A percentile compares a stretch with the other conserved stretches of the same genome.
Conservation (phyloP, 1,140 invertebrate genomes). For the Theocolax elegans region DNA sequence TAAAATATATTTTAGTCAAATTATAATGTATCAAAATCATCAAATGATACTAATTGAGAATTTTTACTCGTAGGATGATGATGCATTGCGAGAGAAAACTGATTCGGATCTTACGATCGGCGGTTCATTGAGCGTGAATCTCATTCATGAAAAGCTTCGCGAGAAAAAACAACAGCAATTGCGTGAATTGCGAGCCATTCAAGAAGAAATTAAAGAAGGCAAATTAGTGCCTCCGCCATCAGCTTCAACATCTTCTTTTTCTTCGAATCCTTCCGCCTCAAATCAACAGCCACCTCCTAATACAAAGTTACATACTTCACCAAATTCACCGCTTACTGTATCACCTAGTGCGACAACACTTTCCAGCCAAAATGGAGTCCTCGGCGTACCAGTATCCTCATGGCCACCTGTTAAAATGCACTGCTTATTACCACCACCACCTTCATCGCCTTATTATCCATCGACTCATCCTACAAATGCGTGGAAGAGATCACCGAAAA, state of each 20-base stretch:
- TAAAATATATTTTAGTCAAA: too few relatives aligned
- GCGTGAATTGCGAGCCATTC: conserved; percentile 83
- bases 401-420: conserved; percentile 68
- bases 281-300: conserved; percentile 70
- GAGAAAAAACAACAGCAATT: conserved; percentile 91
- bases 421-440: conserved; percentile 57
- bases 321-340: conserved; percentile 56
- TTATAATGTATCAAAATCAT: too few relatives aligned
- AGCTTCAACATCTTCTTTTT: conserved; percentile 58
- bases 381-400: conserved; percentile 48
- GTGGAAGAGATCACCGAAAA: conserved; percentile 56
- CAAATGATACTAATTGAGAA: too few relatives aligned
- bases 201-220: conserved; percentile 88
- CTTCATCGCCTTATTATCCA: conserved; percentile 56
- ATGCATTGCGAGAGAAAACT: conserved; percentile 60
- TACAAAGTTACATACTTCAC: conserved; percentile 66
- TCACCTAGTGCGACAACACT: conserved; percentile 50
- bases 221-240: conserved; percentile 73
- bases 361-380: conserved; percentile 48
- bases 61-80: conserved; percentile 64
- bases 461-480: conserved; percentile 53
- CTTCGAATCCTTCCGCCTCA: conserved; percentile 54
- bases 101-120: conserved; percentile 80
- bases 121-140: conserved; percentile 78
- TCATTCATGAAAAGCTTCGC: conserved; percentile 85